Evolutionary conservation across 2,888 invertebrate species (phyloP).

Genomic region (Oscheius sp.): DNA sequence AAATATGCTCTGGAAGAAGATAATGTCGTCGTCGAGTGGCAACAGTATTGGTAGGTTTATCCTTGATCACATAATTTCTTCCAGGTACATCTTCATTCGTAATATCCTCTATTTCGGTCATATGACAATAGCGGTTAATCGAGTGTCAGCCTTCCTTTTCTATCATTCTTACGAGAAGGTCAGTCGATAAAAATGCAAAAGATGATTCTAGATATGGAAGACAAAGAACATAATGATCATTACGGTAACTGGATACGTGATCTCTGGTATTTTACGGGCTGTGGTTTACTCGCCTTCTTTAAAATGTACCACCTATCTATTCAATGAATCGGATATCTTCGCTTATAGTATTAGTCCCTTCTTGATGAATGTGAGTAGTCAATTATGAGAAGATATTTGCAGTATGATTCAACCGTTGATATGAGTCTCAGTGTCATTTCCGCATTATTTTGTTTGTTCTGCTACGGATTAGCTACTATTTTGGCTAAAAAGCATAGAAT

Average conservation of each 20-base stretch:
- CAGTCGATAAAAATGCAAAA: not conserved
- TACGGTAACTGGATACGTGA: not conserved
- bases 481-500: not conserved
- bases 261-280: not conserved
- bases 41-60: not conserved
- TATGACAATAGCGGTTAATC: not conserved
- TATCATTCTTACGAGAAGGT: not conserved
- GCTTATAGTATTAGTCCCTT: no score
- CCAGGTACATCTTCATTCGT: not conserved
- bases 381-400: no score
- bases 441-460: not conserved
- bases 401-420: not conserved
- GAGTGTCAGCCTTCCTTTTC: not conserved
- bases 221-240: not conserved
- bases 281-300: not conserved
- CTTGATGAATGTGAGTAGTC: not conserved
- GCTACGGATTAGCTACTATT: not conserved
- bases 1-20: not conserved
- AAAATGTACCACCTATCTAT: not conserved
- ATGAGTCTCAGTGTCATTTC: not conserved
- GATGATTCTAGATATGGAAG: slow-evolving; percentile 3
- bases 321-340: slow-evolving; percentile 9
- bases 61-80: not conserved
- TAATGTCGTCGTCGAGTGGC: not conserved
- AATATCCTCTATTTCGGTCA: not conserved